Conservation (phyloP, 2,797 vertebrate genomes). For the Acanthurus tractus region DNA sequence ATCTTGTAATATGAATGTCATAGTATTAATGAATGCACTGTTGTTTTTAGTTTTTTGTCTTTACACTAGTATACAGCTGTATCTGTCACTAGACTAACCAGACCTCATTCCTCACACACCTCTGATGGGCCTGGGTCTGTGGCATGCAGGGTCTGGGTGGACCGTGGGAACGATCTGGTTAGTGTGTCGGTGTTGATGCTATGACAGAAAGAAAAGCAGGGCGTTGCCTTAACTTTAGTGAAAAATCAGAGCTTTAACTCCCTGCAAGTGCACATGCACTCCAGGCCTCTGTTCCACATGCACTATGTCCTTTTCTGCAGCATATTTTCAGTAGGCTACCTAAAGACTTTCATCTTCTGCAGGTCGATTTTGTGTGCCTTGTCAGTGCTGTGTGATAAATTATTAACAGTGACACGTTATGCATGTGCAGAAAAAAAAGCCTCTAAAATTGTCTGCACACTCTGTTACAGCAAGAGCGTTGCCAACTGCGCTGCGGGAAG, state of each 20-base stretch:
- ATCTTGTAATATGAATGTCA: no score
- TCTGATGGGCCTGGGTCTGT: not conserved
- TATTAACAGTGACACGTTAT: conserved; percentile 40
- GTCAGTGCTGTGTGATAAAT: conserved; percentile 6
- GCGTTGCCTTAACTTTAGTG: conserved; percentile 14
- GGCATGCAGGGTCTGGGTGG: not conserved
- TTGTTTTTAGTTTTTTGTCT: not conserved
- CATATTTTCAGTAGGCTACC: not conserved
- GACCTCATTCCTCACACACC: not conserved
- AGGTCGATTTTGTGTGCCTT: not conserved
- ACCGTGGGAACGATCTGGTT: not conserved
- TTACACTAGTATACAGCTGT: not conserved
- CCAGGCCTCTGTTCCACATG: no score
- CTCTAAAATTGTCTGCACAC: conserved; percentile 20
- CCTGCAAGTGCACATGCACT: not conserved
- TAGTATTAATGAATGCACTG: not conserved
- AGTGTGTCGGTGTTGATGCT: conserved; percentile 1
- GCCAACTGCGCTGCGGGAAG: not conserved
- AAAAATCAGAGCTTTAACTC: not conserved
- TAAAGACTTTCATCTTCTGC: not conserved
- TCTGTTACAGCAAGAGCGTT: not conserved
- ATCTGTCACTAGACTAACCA: not conserved
- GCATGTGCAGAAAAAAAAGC: conserved; percentile 12
- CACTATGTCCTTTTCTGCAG: not conserved
- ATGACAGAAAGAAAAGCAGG: not conserved